These are phyloP conservation scores for Platerodrilus igneus DNA, from an alignment of 2,888 invertebrate genomes.

Conservation along the genomic window DNA sequence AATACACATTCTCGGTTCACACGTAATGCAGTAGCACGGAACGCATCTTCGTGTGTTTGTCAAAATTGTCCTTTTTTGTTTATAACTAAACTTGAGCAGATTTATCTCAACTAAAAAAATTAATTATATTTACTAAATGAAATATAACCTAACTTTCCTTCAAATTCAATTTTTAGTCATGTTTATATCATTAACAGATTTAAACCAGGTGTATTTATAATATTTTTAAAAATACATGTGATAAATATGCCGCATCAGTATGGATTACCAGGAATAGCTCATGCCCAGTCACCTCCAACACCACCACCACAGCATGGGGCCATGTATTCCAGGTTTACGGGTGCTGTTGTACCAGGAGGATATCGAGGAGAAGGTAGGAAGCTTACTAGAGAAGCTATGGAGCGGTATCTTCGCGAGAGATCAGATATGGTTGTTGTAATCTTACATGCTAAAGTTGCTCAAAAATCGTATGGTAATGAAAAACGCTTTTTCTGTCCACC, in stretches of 20 bases:
- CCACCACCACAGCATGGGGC: constrained; percentile 64
- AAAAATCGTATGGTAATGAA: constrained; percentile 99
- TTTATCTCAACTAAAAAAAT: no score
- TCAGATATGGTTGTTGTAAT: constrained; percentile 96
- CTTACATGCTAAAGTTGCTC: constrained; percentile 98
- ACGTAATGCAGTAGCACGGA: no score
- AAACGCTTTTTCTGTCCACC: constrained; percentile 99
- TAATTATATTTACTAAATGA: no score
- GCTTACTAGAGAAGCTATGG: constrained; percentile 90
- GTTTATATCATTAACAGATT: no score
- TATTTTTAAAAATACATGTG: no score
- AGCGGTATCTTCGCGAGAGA: constrained; percentile 88
- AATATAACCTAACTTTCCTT: no score
- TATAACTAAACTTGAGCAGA: no score
- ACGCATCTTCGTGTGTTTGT: constrained; percentile 29
- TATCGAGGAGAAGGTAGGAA: constrained; percentile 77
- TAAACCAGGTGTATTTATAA: not conserved
- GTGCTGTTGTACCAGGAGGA: constrained; percentile 59
- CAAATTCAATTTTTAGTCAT: no score
- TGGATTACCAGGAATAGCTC: constrained; percentile 66
- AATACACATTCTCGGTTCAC: no score
- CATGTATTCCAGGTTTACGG: constrained; percentile 56
- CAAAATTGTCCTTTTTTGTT: no score
- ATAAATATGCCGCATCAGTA: constrained; percentile 78
- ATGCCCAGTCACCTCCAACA: constrained; percentile 77